Evolutionary conservation across 2,888 invertebrate species (phyloP), one percentile per base, ranked within the genome.

Genomic region (Drosophila helvetica): DNA sequence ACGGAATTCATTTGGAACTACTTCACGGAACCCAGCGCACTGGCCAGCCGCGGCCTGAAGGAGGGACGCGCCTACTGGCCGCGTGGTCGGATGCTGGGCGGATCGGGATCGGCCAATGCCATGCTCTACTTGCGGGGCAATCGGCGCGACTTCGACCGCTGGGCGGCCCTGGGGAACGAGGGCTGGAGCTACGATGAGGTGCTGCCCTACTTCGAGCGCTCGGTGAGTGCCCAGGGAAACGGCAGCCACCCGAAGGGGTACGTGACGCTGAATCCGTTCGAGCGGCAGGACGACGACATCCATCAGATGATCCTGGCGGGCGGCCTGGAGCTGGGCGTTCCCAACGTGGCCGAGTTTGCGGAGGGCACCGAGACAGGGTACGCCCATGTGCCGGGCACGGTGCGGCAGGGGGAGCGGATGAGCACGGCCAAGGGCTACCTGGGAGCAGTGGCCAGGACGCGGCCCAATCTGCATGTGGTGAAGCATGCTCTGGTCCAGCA

Each of bases 131-230:
- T 94, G 0, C 92, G 94, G 5, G 96, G 96, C 0, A 94, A 94
- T 90, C 93, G 93, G 5, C 83, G 86, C 3, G 96, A 96, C 86
- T 96, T 93, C 81, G 94, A 96, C 80, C 86, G 91, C 0, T 96
- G 96, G 96, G 92, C 93, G 9, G 80, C 86, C 0, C 51, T 92
- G 43, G 95, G 95, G 0, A 95, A 94, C 79, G 67, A 87, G 0
- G 94, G 94, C 0, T 96, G 96, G 96, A 92, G 95, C 2, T 97
- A 94, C 90, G 94, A 96, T 38, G 95, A 96, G 73, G 94, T 97
- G 0, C 90, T 96, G 54, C 95, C 95, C 0, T 97, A 96, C 89
- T 97, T 97, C 89, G 95, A 95, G 90, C 96, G 96, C 89, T 96
- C 96, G 0, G 93, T 88, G 50, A 78, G 64, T 0, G 77, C 81